Percentiles rank a stretch among this genome's conserved stretches.
phyloP scores from a whole-genome alignment of 2,888 invertebrate genomes.

The Ectemnius cavifrons region DNA sequence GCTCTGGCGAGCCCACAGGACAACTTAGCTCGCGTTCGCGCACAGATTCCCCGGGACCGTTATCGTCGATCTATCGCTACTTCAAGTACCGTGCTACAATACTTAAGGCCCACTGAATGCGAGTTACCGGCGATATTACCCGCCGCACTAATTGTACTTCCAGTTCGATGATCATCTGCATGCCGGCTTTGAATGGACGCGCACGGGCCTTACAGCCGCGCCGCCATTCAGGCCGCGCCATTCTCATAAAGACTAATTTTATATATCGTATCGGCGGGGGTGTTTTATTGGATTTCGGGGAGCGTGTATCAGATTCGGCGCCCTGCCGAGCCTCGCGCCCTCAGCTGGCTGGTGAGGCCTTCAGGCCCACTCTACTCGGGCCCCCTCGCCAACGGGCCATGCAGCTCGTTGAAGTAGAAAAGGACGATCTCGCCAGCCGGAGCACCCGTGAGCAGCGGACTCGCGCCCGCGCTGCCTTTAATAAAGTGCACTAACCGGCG shows the following conservation, averaged over 20 bases:
- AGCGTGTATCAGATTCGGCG: slow-evolving; percentile 48
- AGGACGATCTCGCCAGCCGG: too few species aligned
- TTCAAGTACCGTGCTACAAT: slow-evolving; percentile 20
- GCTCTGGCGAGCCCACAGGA: slow-evolving; percentile 39
- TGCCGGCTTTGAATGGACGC: background rate
- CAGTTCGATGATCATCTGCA: slow-evolving; percentile 9
- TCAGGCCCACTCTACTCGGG: background rate
- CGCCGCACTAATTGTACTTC: too few species aligned
- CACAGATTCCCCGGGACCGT: slow-evolving; percentile 39
- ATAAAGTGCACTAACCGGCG: slow-evolving; percentile 70
- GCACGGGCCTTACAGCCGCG: background rate
- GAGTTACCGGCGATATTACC: too few species aligned
- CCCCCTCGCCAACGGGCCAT: too few species aligned
- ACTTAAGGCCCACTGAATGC: too few species aligned
- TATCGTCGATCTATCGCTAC: slow-evolving; percentile 35
- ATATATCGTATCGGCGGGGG: slow-evolving; percentile 45
- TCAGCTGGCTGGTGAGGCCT: slow-evolving; percentile 7
- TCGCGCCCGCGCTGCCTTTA: slow-evolving; percentile 56
- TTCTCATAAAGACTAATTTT: slow-evolving; percentile 47
- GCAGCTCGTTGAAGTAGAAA: too few species aligned
- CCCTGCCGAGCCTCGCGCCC: slow-evolving; percentile 45
- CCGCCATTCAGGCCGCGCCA: background rate
- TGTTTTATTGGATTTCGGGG: slow-evolving; percentile 50
- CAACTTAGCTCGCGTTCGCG: slow-evolving; percentile 31
- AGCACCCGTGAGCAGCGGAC: too few species aligned